A percentile compares a stretch with the other conserved stretches of the same genome.
Evolutionary conservation across 2,888 invertebrate species (phyloP).

Genomic region (Gasteruption jaculator): DNA sequence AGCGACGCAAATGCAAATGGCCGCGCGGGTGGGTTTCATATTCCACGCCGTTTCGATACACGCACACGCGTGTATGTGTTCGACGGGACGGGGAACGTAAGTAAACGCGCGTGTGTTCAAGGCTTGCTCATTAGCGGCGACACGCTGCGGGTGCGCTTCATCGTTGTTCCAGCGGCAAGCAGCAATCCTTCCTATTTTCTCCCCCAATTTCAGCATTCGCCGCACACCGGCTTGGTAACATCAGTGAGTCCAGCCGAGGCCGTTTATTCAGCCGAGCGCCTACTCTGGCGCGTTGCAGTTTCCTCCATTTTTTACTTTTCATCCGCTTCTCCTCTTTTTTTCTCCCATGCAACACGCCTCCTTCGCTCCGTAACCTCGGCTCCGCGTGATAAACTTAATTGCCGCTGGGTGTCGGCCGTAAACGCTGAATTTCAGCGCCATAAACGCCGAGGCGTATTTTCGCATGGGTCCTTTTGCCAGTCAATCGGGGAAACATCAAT

Average conservation of each 20-base stretch:
- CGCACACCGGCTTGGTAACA: slow-evolving; percentile 3
- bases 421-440: slow-evolving; percentile 20
- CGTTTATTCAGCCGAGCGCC: slow-evolving; percentile 9
- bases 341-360: slow-evolving; percentile 16
- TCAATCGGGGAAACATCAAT: too few relatives aligned
- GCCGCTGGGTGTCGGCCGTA: slow-evolving; percentile 25
- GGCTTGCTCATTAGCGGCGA: slow-evolving; percentile 33
- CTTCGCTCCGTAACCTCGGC: too few relatives aligned
- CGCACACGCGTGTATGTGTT: slow-evolving; percentile 1
- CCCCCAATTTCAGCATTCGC: neutral
- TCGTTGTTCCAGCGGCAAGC: slow-evolving; percentile 11
- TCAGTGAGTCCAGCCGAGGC: slow-evolving; percentile 2
- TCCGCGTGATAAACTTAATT: slow-evolving; percentile 32
- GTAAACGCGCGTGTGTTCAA: slow-evolving; percentile 23
- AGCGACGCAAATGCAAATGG: slow-evolving; percentile 23
- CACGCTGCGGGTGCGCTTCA: slow-evolving; percentile 21
- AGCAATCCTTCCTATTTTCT: slow-evolving; percentile 8
- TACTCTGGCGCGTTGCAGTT: slow-evolving; percentile 3
- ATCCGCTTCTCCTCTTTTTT: slow-evolving; percentile 2
- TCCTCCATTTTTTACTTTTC: neutral
- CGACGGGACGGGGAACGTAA: slow-evolving; percentile 5
- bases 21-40: slow-evolving; percentile 31
- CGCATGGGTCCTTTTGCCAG: too few relatives aligned
- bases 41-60: slow-evolving; percentile 20
- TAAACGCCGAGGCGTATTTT: slow-evolving; percentile 22